Conservation (phyloP, 2,888 invertebrate genomes). For the Aspidapion aeneum region DNA sequence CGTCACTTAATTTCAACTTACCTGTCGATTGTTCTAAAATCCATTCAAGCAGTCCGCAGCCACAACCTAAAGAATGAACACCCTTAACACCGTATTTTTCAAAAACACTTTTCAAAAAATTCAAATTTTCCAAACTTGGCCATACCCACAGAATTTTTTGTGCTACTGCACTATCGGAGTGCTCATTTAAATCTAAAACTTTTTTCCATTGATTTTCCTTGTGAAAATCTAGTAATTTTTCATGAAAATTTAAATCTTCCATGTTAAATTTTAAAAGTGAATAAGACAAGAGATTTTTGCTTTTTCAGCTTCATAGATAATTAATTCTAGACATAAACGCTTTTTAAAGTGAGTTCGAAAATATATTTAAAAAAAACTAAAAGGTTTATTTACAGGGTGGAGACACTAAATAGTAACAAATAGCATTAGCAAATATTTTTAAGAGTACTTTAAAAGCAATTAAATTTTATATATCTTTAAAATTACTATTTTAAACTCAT, state of each 20-base stretch:
- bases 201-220: conserved; percentile 49
- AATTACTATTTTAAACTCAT: too few species aligned
- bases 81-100: conserved; percentile 47
- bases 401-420: too few species aligned
- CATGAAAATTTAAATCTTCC: conserved; percentile 39
- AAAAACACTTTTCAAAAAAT: conserved; percentile 54
- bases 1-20: too few species aligned
- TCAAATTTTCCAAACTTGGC: conserved; percentile 63
- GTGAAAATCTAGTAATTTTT: conserved; percentile 46
- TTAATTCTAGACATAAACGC: too few species aligned
- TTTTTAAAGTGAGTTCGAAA: too few species aligned
- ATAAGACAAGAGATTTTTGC: neutral
- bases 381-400: too few species aligned
- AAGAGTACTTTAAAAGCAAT: too few species aligned
- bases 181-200: conserved; percentile 47
- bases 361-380: too few species aligned
- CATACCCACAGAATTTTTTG: conserved; percentile 66
- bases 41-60: conserved; percentile 81
- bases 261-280: neutral
- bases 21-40: conserved; percentile 63
- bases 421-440: too few species aligned
- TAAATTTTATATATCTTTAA: too few species aligned
- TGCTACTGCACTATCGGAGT: conserved; percentile 47
- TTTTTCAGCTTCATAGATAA: neutral
- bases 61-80: conserved; percentile 73